Conservation (phyloP, 2,113 vertebrate genomes). For the Coturnix japonica region DNA sequence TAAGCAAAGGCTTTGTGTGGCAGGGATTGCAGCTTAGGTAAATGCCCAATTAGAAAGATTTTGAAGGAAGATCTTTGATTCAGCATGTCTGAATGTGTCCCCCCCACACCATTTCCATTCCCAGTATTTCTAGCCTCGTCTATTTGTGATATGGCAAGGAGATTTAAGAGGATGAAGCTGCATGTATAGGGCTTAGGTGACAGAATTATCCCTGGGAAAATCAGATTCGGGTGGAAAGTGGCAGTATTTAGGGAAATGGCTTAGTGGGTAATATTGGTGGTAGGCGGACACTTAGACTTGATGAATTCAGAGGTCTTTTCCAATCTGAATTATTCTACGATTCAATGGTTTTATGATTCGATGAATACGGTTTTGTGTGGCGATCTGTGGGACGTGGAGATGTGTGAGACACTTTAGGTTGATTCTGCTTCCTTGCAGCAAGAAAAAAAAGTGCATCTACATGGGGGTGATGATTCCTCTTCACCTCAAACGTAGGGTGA, state of each 20-base stretch:
- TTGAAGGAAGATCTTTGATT: slow-evolving; percentile 48
- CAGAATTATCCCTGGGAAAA: background rate
- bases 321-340: no score
- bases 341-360: no score
- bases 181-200: background rate
- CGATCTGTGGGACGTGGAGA: background rate
- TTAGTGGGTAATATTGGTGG: no score
- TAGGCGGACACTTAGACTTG: no score
- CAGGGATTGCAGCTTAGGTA: slow-evolving; percentile 15
- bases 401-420: background rate
- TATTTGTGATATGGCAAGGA: background rate
- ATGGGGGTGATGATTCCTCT: background rate
- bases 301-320: no score
- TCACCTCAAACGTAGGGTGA: background rate
- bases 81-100: background rate
- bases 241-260: background rate
- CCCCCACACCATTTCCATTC: background rate
- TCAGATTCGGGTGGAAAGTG: background rate
- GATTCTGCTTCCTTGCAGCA: background rate
- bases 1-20: background rate
- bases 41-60: slow-evolving; percentile 64
- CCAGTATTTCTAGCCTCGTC: background rate
- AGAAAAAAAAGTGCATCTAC: background rate
- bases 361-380: background rate
- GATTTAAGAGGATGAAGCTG: background rate